Conservation (phyloP, 2,113 vertebrate genomes). For the Lophius piscatorius region DNA sequence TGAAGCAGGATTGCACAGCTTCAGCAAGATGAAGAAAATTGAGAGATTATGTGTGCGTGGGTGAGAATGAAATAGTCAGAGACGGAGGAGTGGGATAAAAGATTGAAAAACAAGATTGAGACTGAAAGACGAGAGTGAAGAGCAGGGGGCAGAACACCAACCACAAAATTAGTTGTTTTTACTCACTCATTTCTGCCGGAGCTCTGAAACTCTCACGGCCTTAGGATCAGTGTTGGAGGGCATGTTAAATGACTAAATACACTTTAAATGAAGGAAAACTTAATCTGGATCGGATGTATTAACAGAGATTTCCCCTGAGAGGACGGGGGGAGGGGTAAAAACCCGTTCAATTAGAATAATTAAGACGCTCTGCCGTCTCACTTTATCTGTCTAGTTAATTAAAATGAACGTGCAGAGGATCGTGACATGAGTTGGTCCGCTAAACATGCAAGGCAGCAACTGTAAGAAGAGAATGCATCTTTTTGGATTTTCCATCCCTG, state of each 20-base stretch:
- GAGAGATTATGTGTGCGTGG: slow-evolving; percentile 7
- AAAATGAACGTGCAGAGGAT: slow-evolving; percentile 39
- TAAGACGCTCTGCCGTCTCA: slow-evolving; percentile 44
- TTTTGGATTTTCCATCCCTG: slow-evolving; percentile 3
- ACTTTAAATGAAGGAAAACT: slow-evolving; percentile 60
- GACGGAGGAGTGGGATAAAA: neutral
- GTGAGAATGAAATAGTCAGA: slow-evolving; percentile 4
- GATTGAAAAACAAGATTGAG: slow-evolving; percentile 23
- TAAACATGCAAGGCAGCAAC: too few relatives aligned
- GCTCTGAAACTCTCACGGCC: slow-evolving; percentile 13
- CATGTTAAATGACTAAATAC: slow-evolving; percentile 57
- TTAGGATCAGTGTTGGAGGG: slow-evolving; percentile 24
- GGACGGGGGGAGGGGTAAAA: slow-evolving; percentile 33
- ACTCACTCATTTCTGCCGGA: slow-evolving; percentile 14
- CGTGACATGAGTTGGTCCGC: too few relatives aligned
- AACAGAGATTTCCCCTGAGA: slow-evolving; percentile 51
- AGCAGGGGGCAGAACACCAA: neutral
- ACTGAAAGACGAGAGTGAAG: neutral
- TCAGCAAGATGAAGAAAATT: slow-evolving; percentile 2
- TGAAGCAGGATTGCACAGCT: slow-evolving; percentile 30
- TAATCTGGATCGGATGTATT: slow-evolving; percentile 74
- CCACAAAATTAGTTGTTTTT: slow-evolving; percentile 10
- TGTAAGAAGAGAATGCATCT: slow-evolving; percentile 1
- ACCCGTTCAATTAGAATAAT: slow-evolving; percentile 70
- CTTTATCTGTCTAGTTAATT: slow-evolving; percentile 57